A percentile compares a stretch with the other conserved stretches of the same genome.
These are phyloP conservation scores for Leucophora obtusa DNA, from an alignment of 2,888 invertebrate genomes.

Conservation along the genomic window DNA sequence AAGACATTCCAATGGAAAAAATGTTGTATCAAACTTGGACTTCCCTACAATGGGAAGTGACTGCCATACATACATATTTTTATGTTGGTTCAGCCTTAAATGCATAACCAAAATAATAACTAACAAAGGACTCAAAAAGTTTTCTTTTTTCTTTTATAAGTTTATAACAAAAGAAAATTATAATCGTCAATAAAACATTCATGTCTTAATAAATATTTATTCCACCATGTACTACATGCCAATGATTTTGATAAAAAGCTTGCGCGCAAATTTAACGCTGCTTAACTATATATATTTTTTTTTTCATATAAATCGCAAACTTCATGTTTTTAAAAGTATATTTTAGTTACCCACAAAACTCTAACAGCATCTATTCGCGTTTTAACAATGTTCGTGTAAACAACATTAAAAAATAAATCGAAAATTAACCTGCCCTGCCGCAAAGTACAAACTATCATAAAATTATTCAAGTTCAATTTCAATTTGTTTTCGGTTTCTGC, in stretches of 20 bases:
- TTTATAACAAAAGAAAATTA: background rate
- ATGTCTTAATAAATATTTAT: slow-evolving; percentile 22
- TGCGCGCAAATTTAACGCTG: slow-evolving; percentile 30
- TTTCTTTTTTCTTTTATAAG: background rate
- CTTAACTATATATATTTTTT: slow-evolving; percentile 19
- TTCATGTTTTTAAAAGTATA: slow-evolving; percentile 23
- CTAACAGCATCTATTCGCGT: slow-evolving; percentile 39
- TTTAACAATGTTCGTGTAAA: slow-evolving; percentile 46
- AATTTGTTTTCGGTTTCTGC: slow-evolving; percentile 25
- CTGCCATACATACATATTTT: no score
- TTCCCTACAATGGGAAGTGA: no score
- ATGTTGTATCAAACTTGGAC: no score
- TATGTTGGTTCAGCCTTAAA: no score
- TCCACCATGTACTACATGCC: background rate
- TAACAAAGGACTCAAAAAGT: background rate
- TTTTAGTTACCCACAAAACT: slow-evolving; percentile 37
- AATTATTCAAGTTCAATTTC: slow-evolving; percentile 29
- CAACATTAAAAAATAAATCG: slow-evolving; percentile 37
- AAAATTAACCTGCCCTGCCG: slow-evolving; percentile 15
- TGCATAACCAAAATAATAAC: no score
- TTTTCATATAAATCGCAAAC: background rate
- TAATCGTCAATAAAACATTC: slow-evolving; percentile 4
- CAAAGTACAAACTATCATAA: background rate
- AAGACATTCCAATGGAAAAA: no score
- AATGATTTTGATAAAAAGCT: slow-evolving; percentile 29